Conservation (phyloP, 2,888 invertebrate species). For the Drosophila atripex region DNA sequence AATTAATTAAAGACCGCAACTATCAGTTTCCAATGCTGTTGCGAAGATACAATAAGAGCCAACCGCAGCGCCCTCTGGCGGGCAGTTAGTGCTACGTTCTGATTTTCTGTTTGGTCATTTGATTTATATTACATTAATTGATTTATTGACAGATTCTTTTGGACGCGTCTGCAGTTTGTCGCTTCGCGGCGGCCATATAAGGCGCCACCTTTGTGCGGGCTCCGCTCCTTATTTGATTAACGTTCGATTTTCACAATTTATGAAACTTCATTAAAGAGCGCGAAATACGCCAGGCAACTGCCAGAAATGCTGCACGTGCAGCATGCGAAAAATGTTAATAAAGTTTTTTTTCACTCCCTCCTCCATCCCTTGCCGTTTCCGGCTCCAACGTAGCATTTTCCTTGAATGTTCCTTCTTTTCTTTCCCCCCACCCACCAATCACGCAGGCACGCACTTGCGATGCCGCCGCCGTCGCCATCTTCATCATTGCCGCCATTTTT, state of each 20-base stretch:
- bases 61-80: slow-evolving; percentile 51
- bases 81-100: slow-evolving; percentile 9
- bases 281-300: slow-evolving; percentile 56
- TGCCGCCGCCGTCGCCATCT: slow-evolving; percentile 55
- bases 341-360: slow-evolving; percentile 55
- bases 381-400: slow-evolving; percentile 8
- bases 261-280: slow-evolving; percentile 75
- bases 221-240: slow-evolving; percentile 74
- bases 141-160: slow-evolving; percentile 73
- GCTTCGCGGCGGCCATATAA: slow-evolving; percentile 64
- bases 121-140: slow-evolving; percentile 75
- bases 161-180: slow-evolving; percentile 64
- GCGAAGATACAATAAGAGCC: slow-evolving; percentile 63
- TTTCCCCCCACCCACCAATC: slow-evolving; percentile 11
- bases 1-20: slow-evolving; percentile 71
- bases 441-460: slow-evolving; percentile 41
- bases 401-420: slow-evolving; percentile 22
- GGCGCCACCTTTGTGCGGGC: slow-evolving; percentile 44
- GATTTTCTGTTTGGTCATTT: slow-evolving; percentile 36
- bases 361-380: slow-evolving; percentile 1
- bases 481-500: slow-evolving; percentile 74
- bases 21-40: slow-evolving; percentile 26
- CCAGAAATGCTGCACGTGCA: slow-evolving; percentile 60
- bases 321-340: slow-evolving; percentile 77
- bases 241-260: slow-evolving; percentile 75